Conservation (phyloP, 2,888 invertebrate genomes). For the Autographa gamma region DNA sequence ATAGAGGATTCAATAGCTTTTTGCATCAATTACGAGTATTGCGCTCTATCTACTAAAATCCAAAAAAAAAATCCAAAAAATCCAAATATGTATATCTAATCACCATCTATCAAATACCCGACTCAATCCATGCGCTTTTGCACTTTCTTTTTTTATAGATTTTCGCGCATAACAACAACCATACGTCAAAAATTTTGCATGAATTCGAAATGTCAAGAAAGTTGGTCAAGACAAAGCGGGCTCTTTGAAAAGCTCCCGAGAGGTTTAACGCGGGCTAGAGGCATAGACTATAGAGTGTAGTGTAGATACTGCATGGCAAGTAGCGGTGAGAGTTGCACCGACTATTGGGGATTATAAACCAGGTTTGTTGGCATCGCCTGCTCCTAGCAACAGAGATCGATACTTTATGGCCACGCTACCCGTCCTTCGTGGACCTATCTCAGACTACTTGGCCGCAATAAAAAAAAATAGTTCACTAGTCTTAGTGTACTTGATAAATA, state of each 20-base stretch:
- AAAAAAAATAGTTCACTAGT: background rate
- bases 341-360: conserved; percentile 77
- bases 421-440: conserved; percentile 24
- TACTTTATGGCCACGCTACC: conserved; percentile 65
- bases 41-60: too few relatives aligned
- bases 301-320: conserved; percentile 48
- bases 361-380: conserved; percentile 72
- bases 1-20: too few relatives aligned
- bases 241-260: conserved; percentile 55
- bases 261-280: conserved; percentile 44
- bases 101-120: conserved; percentile 18
- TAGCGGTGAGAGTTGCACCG: conserved; percentile 64
- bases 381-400: conserved; percentile 77
- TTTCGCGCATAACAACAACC: conserved; percentile 26
- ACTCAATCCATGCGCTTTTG: conserved; percentile 16
- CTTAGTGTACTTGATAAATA: background rate
- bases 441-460: conserved; percentile 6
- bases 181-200: conserved; percentile 30
- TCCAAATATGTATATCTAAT: conserved; percentile 34
- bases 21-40: too few relatives aligned
- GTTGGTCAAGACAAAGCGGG: conserved; percentile 46
- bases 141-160: conserved; percentile 52
- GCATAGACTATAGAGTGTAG: background rate
- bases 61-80: too few relatives aligned
- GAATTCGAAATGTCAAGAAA: conserved; percentile 47